Conservation (phyloP, 2,797 vertebrate genomes). For the Setipinna tenuifilis region DNA sequence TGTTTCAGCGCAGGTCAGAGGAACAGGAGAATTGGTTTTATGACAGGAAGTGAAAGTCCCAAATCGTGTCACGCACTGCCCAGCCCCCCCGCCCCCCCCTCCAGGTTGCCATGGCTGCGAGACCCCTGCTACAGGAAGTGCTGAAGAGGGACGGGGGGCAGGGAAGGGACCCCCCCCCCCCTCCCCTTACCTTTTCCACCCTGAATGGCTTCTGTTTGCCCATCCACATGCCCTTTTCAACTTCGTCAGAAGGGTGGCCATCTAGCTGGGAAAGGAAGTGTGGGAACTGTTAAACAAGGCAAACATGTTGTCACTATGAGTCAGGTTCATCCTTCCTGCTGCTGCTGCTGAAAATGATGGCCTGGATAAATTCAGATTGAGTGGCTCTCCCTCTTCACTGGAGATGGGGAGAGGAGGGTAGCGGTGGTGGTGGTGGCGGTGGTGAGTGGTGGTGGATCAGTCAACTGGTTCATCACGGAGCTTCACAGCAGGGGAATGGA, state of each 20-base stretch:
- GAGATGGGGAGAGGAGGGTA: neutral
- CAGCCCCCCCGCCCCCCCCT: constrained; percentile 41
- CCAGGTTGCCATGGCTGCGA: constrained; percentile 64
- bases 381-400: constrained; percentile 11
- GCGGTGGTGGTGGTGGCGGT: neutral
- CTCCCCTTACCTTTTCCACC: constrained; percentile 26
- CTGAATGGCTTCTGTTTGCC: constrained; percentile 78
- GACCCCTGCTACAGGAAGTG: constrained; percentile 66
- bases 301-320: constrained; percentile 70
- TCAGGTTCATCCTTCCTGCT: constrained; percentile 71
- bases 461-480: neutral
- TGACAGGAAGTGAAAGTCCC: constrained; percentile 57
- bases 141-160: constrained; percentile 8
- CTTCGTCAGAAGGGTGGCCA: constrained; percentile 58
- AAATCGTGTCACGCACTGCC: constrained; percentile 56
- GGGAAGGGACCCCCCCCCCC: neutral
- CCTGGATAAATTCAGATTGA: constrained; percentile 41
- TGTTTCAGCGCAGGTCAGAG: constrained; percentile 43
- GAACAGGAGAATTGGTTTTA: constrained; percentile 50
- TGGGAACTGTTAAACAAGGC: constrained; percentile 60
- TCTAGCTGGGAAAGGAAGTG: constrained; percentile 72
- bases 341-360: constrained; percentile 53
- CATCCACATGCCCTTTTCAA: constrained; percentile 57
- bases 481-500: neutral
- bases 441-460: neutral